Evolutionary conservation across 2,797 vertebrate genomes (phyloP), one percentile per base, ranked within the genome.

Genomic region (Ispidina lecontei): DNA sequence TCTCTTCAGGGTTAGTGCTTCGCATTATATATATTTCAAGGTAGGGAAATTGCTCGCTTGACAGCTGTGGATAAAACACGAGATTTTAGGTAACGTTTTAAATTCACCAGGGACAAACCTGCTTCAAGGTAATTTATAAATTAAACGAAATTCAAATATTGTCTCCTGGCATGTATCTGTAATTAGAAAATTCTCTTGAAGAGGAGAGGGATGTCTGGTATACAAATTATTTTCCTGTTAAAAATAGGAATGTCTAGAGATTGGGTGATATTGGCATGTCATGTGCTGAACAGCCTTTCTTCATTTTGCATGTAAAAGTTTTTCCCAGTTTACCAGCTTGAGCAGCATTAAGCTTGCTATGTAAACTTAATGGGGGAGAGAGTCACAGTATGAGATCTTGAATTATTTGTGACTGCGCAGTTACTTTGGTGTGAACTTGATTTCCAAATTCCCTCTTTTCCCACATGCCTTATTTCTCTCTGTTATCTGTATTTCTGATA

Each of bases 81-180:
- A 72, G 87, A 93, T 84, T 92, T 92, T 63, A 86, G 94, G 54
- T 82, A 87, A 84, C 77, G 31, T 51, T 70, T 69, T 65, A 81
- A 91, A 93, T 86, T 85, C 93, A 89, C n/a, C 10, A 25, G 84
- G 93, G 94, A 85, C 51, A 76, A 87, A 74, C 51, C 68, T 88
- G 89, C 82, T 93, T 91, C 81, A 82, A 93, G 90, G 92, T 93
- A 95, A 83, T 91, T 96, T 92, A 85, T 89, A 90, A 95, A 95
- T 96, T 89, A 94, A 92, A 91, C 65, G 79, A 79, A 92, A 93
- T 60, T 84, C 76, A 93, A 89, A 94, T 70, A 82, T 93, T 95
- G 72, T 94, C 90, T 96, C 65, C 49, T 28, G 46, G 78, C 87
- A 67, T 84, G 80, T 87, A 84, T 52, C 89, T 93, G 86, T 95